phyloP scores from a whole-genome alignment of 2,113 vertebrate genomes.

The Tenebrosternarchus preto region DNA sequence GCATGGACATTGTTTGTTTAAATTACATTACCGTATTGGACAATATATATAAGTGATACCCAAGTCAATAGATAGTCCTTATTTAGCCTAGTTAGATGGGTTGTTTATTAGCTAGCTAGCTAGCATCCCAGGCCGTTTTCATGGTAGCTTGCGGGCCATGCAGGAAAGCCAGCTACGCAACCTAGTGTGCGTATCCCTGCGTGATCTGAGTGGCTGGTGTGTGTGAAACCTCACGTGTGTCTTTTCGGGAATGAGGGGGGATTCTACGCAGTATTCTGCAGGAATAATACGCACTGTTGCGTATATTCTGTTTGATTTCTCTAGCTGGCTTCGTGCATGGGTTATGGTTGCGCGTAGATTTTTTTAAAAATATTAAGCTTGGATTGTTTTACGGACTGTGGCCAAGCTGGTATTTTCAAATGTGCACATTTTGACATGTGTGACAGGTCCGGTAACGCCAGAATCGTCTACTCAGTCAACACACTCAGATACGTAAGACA shows the following conservation, averaged over 20 bases:
- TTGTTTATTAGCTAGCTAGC: conserved; percentile 52
- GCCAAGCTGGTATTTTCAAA: not conserved
- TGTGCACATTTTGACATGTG: conserved; percentile 4
- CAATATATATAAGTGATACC: too few relatives aligned
- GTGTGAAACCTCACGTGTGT: conserved; percentile 43
- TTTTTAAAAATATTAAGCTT: not conserved
- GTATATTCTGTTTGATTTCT: conserved; percentile 7
- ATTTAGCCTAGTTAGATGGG: not conserved
- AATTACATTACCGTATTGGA: too few relatives aligned
- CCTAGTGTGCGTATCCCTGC: conserved; percentile 31
- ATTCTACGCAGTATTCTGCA: conserved; percentile 30
- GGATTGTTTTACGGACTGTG: not conserved
- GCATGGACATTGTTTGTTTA: too few relatives aligned
- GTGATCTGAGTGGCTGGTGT: conserved; percentile 1
- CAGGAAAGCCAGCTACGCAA: conserved; percentile 38
- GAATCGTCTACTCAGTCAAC: not conserved
- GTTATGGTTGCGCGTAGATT: not conserved
- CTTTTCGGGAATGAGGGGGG: conserved; percentile 42
- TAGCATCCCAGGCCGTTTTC: conserved; percentile 45
- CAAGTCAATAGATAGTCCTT: too few relatives aligned
- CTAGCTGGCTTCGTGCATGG: not conserved
- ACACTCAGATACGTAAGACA: conserved; percentile 9
- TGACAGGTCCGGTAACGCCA: not conserved
- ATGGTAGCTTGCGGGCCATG: not conserved
- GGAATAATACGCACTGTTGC: conserved; percentile 22